phyloP scores from a whole-genome alignment of 2,113 vertebrate genomes.

The Podocnemis expansa region DNA sequence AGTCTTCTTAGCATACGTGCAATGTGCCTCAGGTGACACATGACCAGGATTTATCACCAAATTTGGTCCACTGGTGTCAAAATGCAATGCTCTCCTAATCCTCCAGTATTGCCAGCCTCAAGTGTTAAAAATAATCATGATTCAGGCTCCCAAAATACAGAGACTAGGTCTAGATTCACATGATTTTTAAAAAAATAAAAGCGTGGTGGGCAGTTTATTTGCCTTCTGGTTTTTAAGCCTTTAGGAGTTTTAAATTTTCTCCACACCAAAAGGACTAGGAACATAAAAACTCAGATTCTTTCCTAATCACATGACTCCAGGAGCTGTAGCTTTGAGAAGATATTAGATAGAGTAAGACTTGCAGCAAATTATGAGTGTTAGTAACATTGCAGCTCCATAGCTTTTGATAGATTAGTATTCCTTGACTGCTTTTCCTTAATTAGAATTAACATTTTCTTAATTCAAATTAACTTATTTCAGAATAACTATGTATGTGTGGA shows the following conservation, averaged over 20 bases:
- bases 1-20: background rate
- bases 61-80: background rate
- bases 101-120: background rate
- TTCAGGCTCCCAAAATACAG: background rate
- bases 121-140: background rate
- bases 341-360: background rate
- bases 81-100: background rate
- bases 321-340: background rate
- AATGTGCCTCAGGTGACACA: too few species aligned
- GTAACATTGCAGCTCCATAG: background rate
- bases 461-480: too few species aligned
- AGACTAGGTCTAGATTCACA: background rate
- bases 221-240: background rate
- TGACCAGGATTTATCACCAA: too few species aligned
- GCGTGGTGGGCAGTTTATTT: background rate
- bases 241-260: background rate
- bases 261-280: background rate
- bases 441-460: too few species aligned
- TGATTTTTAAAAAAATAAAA: rapidly evolving
- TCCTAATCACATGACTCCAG: background rate
- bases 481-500: too few species aligned
- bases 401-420: background rate
- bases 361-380: background rate
- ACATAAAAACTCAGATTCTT: background rate
- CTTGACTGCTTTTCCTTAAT: too few species aligned